Conservation (phyloP, 2,797 vertebrate genomes). For the Labroides dimidiatus region DNA sequence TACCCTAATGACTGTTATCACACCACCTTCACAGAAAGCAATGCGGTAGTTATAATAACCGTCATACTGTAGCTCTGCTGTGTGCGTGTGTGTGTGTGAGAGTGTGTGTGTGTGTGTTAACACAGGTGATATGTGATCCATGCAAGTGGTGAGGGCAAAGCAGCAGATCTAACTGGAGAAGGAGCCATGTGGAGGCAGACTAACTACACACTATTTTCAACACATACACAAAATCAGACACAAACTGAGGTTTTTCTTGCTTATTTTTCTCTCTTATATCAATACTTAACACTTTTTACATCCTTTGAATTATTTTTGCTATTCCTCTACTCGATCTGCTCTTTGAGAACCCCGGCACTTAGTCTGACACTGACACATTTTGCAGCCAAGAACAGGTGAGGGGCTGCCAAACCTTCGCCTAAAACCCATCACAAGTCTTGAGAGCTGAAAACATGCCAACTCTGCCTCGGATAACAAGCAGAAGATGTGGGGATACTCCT, state of each 20-base stretch:
- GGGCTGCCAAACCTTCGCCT: conserved; percentile 74
- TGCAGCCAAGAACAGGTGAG: conserved; percentile 62
- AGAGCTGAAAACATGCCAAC: conserved; percentile 78
- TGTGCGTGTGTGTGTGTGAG: conserved; percentile 28
- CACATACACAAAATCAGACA: not conserved
- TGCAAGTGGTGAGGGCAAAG: conserved; percentile 43
- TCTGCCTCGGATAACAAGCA: conserved; percentile 75
- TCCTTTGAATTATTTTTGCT: not conserved
- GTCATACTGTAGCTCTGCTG: conserved; percentile 34
- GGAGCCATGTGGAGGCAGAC: conserved; percentile 23
- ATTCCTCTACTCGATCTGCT: conserved; percentile 25
- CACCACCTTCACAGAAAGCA: conserved; percentile 74
- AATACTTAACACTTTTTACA: conserved; percentile 2
- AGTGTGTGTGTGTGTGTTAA: conserved; percentile 10
- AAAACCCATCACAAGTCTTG: conserved; percentile 65
- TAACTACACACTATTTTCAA: conserved; percentile 3
- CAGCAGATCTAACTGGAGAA: conserved; percentile 27
- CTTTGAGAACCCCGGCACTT: conserved; percentile 52
- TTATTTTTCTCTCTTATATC: not conserved
- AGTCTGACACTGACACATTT: conserved; percentile 67
- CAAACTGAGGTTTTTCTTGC: not conserved
- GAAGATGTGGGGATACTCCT: conserved; percentile 74
- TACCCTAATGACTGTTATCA: conserved; percentile 86
- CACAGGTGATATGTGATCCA: conserved; percentile 63
- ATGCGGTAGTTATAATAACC: conserved; percentile 79